phyloP scores from a whole-genome alignment of 1,140 invertebrate species.

The Drosophila simulans region DNA sequence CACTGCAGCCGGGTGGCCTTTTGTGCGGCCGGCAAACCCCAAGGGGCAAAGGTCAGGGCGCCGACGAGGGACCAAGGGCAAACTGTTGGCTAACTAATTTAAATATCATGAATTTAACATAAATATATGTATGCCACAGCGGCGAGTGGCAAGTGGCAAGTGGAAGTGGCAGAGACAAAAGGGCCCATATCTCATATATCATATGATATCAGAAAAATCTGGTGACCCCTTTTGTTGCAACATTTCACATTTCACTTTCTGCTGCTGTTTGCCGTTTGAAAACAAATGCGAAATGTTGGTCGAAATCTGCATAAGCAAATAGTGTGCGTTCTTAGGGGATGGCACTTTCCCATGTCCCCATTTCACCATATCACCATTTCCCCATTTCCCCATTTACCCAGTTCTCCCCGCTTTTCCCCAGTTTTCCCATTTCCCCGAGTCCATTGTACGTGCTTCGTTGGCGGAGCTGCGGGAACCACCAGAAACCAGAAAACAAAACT shows the following conservation, averaged over 20 bases:
- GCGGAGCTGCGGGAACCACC: not conserved
- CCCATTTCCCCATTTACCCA: too few species aligned
- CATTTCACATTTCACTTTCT: conserved; percentile 37
- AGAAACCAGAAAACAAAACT: conserved; percentile 26
- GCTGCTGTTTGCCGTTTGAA: conserved; percentile 42
- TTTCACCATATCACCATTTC: too few species aligned
- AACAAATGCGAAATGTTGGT: conserved; percentile 55
- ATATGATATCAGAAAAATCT: conserved; percentile 32
- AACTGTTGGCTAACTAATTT: conserved; percentile 74
- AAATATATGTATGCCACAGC: conserved; percentile 43
- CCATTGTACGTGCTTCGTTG: conserved; percentile 54
- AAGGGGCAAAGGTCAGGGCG: conserved; percentile 13
- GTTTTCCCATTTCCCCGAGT: not conserved
- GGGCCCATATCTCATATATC: conserved; percentile 54
- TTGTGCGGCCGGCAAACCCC: not conserved
- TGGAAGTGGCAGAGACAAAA: conserved; percentile 2
- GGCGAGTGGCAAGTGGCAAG: not conserved
- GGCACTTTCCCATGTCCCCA: not conserved
- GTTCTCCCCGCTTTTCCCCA: too few species aligned
- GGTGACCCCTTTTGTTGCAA: conserved; percentile 32
- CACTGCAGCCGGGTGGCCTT: conserved; percentile 45
- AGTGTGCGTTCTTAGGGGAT: conserved; percentile 35
- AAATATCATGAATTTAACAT: conserved; percentile 82
- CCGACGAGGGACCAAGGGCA: conserved; percentile 38
- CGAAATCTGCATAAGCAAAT: conserved; percentile 65